Evolutionary conservation across 1,140 invertebrate species (phyloP).

Genomic region (Tetragonula clypearis): DNA sequence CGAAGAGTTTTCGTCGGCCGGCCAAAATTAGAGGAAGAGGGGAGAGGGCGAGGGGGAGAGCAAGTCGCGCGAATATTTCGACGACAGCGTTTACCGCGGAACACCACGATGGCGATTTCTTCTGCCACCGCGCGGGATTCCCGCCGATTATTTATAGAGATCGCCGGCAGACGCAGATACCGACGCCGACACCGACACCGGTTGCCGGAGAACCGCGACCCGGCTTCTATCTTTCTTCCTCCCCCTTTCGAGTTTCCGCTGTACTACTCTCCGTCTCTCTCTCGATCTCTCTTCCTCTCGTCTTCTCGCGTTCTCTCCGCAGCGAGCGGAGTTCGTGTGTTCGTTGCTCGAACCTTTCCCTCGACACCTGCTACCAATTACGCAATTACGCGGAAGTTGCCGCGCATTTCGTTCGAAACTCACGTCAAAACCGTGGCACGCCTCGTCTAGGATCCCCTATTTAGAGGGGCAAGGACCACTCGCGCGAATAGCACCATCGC

Average conservation of each 20-base stretch:
- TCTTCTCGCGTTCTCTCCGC: neutral
- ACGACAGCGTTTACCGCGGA: constrained; percentile 12
- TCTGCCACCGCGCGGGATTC: constrained; percentile 56
- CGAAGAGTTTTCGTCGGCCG: constrained; percentile 20
- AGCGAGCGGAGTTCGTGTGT: neutral
- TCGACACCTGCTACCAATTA: constrained; percentile 62
- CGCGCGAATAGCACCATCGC: too few species aligned
- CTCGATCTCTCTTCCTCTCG: neutral
- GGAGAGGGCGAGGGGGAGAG: neutral
- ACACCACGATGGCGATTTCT: constrained; percentile 45
- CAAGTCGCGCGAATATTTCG: constrained; percentile 29
- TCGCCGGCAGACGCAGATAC: constrained; percentile 35
- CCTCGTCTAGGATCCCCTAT: neutral
- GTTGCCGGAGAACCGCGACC: neutral
- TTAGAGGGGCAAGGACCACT: neutral
- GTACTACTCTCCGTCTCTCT: constrained; percentile 20
- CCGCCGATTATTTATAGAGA: constrained; percentile 65
- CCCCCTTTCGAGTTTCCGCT: neutral
- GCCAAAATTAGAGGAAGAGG: constrained; percentile 41
- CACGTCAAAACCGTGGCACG: neutral
- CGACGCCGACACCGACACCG: constrained; percentile 27
- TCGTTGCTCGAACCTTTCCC: constrained; percentile 8
- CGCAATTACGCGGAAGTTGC: constrained; percentile 25
- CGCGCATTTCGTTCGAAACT: neutral
- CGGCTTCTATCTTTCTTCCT: constrained; percentile 3